These are phyloP conservation scores for Synaphobranchus kaupii DNA, from an alignment of 2,797 vertebrate genomes.

Conservation along the genomic window DNA sequence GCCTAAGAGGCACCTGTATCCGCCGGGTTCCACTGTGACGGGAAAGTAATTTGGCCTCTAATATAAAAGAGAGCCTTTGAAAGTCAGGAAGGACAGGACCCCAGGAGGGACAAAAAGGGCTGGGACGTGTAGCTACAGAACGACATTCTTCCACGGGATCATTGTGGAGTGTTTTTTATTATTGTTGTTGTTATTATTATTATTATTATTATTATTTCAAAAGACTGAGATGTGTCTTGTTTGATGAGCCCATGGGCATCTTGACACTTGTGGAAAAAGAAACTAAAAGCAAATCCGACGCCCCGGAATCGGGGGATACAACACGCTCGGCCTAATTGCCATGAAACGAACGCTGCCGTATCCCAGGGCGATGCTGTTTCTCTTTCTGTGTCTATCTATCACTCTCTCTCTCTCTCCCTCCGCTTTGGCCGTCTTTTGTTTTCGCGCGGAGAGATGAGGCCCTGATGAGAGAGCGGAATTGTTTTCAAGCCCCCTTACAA, in stretches of 20 bases:
- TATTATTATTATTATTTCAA: slow-evolving; percentile 1
- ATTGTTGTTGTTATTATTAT: neutral
- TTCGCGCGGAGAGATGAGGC: slow-evolving; percentile 21
- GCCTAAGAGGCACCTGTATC: slow-evolving; percentile 32
- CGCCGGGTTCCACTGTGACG: slow-evolving; percentile 31
- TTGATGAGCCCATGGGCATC: slow-evolving; percentile 22
- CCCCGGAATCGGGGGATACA: slow-evolving; percentile 34
- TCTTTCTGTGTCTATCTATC: slow-evolving; percentile 27
- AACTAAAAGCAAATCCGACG: slow-evolving; percentile 45
- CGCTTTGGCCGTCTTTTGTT: neutral
- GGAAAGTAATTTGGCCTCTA: slow-evolving; percentile 45
- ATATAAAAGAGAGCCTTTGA: slow-evolving; percentile 48
- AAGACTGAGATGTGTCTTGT: neutral
- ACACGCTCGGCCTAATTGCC: slow-evolving; percentile 46
- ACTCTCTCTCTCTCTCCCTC: slow-evolving; percentile 4
- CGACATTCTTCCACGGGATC: neutral
- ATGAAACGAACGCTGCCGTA: slow-evolving; percentile 39
- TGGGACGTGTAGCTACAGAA: slow-evolving; percentile 16
- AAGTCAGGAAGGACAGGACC: slow-evolving; percentile 40
- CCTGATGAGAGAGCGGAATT: slow-evolving; percentile 43
- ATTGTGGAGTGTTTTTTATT: neutral
- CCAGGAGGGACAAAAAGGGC: slow-evolving; percentile 31
- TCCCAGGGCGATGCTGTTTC: slow-evolving; percentile 34
- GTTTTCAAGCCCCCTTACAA: slow-evolving; percentile 39
- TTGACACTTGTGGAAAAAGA: neutral